Evolutionary conservation across 2,113 vertebrate genomes (phyloP), one percentile per base, ranked within the genome.

Genomic region (Albula glossodonta): DNA sequence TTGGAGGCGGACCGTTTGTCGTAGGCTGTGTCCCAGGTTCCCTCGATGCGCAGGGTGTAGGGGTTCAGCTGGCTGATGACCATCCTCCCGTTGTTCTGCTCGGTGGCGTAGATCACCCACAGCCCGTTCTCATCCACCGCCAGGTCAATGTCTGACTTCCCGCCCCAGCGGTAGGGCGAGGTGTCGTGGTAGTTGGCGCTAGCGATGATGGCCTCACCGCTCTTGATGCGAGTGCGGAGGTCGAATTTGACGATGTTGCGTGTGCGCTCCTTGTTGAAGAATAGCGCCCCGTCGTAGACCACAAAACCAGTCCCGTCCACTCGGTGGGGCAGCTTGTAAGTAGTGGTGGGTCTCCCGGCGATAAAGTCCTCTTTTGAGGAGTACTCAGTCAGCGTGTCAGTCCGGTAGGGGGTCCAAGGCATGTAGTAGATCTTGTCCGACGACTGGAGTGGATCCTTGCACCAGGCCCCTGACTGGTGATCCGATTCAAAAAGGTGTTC

Each of bases 391-490:
- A 99, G 94, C 0, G 98, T 99, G 91, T 99, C 98, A 0, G 98
- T 99, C 88, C 98, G 95, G 91, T 99, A 99, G 0, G 98, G 98
- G 0, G 98, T 99, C 98, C 98, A 99, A 19, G 98, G 98, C 98
- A 99, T 99, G 92, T 99, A 99, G 93, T 99, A 99, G 90, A 99
- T 99, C 94, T 99, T 99, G 93, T 99, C 98, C 0, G 98, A 99
- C 5, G 98, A 97, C 93, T 99, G 98, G 7, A 99, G 93, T 0
- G 98, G 98, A 91, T 99, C 98, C 93, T 99, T 99, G 94, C 98
- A 99, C 98, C 98, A 99, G 0, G 98, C 98, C 51, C 98, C 98
- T 0, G 98, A 99, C 5, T 99, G 98, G 92, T 99, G 98, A 91
- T 99, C 98, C 0, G 98, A 99, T 89, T 99, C 98, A 25, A 99